Evolutionary conservation across 1,140 invertebrate genomes (phyloP), one percentile per base, ranked within the genome.

Genomic region (Ylistrum balloti): DNA sequence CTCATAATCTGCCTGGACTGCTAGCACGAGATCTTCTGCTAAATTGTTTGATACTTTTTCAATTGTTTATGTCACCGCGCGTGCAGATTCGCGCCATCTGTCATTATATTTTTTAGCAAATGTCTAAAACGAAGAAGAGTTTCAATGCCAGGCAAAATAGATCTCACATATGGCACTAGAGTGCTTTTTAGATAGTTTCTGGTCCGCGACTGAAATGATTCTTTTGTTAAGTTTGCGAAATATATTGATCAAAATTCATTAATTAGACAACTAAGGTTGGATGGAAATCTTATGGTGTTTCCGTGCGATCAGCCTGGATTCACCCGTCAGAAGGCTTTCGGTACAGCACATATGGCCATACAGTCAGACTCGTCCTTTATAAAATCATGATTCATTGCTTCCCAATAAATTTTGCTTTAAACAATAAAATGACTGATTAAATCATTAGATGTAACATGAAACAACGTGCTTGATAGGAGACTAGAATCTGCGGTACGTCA

Each of bases 11-110:
- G 35, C 86, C 34, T 34, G 33, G 86, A 35, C 86, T 87, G 28
- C 33, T 34, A 87, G 56, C 56, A 74, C 56, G 56, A 74, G 56
- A 74, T 74, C 56, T 74, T 74, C 56, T 74, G n/a, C 56, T 74
- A 74, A 74, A 74, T 74, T 74, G 56, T 74, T 74, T 74, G 56
- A 74, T 74, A 74, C 56, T 74, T 74, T 74, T 74, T 74, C 56
- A 74, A 74, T 74, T 74, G 35, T 88, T 45, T 88, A 45, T 56
- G 35, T 45, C 45, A 35, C 33, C 38, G 34, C 34, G 87, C 87
- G 87, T 88, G 87, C 87, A 88, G 33, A 45, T 88, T 88, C 38
- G 34, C 87, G 87, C 87, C 87, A 88, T 88, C 87, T 88, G 87
- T 88, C 87, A 56, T 74, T 74, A n/a, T 74, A 74, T 74, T 74